Evolutionary conservation across 2,797 vertebrate genomes (phyloP).

Genomic region (Hipposideros larvatus): DNA sequence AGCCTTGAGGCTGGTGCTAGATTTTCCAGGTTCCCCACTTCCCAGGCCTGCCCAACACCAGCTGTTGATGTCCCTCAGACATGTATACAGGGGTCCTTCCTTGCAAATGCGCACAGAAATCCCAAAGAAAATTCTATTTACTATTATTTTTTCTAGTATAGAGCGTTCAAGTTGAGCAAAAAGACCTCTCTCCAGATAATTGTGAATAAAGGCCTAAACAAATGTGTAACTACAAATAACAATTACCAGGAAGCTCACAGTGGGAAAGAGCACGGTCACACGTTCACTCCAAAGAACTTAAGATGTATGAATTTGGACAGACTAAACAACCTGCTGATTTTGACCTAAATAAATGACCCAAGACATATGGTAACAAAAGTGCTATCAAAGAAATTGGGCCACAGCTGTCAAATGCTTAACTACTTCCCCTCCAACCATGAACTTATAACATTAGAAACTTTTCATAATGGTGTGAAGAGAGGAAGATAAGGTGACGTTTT

Average conservation of each 20-base stretch:
- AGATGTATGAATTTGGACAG: slow-evolving; percentile 63
- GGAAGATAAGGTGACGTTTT: neutral
- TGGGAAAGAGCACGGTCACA: slow-evolving; percentile 38
- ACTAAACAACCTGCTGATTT: slow-evolving; percentile 68
- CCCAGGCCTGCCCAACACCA: neutral
- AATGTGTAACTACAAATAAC: slow-evolving; percentile 46
- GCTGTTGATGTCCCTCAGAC: neutral
- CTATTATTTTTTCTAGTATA: slow-evolving; percentile 25
- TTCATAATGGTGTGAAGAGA: neutral
- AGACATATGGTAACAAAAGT: slow-evolving; percentile 62
- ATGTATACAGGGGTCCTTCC: neutral
- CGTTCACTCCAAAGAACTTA: slow-evolving; percentile 49
- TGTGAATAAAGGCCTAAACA: slow-evolving; percentile 18
- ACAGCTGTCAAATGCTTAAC: slow-evolving; percentile 25
- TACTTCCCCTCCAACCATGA: neutral
- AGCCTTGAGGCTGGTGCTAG: neutral
- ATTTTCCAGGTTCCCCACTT: neutral
- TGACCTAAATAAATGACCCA: slow-evolving; percentile 76
- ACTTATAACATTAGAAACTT: neutral
- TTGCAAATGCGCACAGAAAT: slow-evolving; percentile 8
- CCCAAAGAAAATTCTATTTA: neutral
- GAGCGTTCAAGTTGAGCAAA: slow-evolving; percentile 68
- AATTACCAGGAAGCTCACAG: slow-evolving; percentile 62
- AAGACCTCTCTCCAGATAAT: slow-evolving; percentile 38
- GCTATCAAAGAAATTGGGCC: slow-evolving; percentile 63